Conservation (phyloP, 2,797 vertebrate genomes). For the Leuciscus waleckii region DNA sequence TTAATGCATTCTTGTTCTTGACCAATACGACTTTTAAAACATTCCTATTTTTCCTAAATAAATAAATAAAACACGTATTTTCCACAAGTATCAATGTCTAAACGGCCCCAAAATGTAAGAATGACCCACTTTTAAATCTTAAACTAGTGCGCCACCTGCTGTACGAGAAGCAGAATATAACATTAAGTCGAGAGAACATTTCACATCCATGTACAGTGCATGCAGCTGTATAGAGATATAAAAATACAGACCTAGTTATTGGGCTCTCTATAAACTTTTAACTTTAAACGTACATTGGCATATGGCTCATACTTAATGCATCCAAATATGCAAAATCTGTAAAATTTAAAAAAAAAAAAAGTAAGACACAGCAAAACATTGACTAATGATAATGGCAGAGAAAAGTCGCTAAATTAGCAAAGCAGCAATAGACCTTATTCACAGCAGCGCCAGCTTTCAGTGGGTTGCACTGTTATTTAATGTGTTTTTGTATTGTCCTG, state of each 20-base stretch:
- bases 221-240: too few relatives aligned
- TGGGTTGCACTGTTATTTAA: too few relatives aligned
- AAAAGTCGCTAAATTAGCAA: not conserved
- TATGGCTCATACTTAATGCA: not conserved
- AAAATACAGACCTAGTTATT: not conserved
- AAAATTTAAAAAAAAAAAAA: not conserved
- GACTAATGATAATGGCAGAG: not conserved
- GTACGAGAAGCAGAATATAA: not conserved
- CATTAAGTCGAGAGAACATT: too few relatives aligned
- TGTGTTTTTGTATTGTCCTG: too few relatives aligned
- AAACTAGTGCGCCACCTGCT: constrained; percentile 41
- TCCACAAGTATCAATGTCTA: not conserved
- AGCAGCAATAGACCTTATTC: too few relatives aligned
- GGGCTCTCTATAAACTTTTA: too few relatives aligned
- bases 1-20: not conserved
- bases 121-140: not conserved
- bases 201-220: not conserved
- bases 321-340: too few relatives aligned
- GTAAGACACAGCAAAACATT: not conserved
- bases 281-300: not conserved
- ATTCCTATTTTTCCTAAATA: not conserved
- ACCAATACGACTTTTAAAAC: not conserved
- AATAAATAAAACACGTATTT: not conserved
- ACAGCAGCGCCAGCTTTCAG: too few relatives aligned
- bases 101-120: not conserved